Percentiles rank a stretch among this genome's conserved stretches.
Evolutionary conservation across 2,113 vertebrate genomes (phyloP).

Genomic region (Leucoraja erinaceus): DNA sequence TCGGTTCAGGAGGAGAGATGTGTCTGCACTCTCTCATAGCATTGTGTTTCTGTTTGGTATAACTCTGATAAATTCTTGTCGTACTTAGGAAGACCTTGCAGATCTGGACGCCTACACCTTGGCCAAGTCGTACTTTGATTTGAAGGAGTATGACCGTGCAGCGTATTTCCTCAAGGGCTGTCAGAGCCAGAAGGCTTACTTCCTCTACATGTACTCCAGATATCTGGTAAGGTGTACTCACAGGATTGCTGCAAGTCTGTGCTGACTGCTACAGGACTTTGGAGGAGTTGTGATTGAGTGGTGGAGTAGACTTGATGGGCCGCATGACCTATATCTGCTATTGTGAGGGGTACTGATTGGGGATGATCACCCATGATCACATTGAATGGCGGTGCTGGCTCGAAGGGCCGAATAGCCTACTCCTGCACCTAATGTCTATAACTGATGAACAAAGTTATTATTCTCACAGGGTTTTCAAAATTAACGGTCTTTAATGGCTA

Average conservation of each 20-base stretch:
- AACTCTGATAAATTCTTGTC: conserved; percentile 13
- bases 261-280: too few species aligned
- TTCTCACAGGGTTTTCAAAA: too few species aligned
- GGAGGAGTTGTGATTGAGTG: neutral
- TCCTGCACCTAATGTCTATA: too few species aligned
- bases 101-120: conserved; percentile 88
- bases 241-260: neutral
- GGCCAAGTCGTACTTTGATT: conserved; percentile 94
- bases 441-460: too few species aligned
- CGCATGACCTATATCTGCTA: too few species aligned
- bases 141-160: conserved; percentile 95
- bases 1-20: neutral
- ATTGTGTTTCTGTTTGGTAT: neutral
- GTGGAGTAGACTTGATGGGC: neutral
- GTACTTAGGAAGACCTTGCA: conserved; percentile 78
- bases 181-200: conserved; percentile 93
- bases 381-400: neutral
- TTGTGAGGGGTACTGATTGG: too few species aligned
- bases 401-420: neutral
- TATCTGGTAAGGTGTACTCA: conserved; percentile 74
- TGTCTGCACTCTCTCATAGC: neutral
- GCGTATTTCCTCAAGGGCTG: conserved; percentile 89
- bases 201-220: conserved; percentile 96
- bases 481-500: too few species aligned
- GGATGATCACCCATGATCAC: too few species aligned